phyloP scores from a whole-genome alignment of 2,797 vertebrate genomes.

The Babyrousa celebensis region DNA sequence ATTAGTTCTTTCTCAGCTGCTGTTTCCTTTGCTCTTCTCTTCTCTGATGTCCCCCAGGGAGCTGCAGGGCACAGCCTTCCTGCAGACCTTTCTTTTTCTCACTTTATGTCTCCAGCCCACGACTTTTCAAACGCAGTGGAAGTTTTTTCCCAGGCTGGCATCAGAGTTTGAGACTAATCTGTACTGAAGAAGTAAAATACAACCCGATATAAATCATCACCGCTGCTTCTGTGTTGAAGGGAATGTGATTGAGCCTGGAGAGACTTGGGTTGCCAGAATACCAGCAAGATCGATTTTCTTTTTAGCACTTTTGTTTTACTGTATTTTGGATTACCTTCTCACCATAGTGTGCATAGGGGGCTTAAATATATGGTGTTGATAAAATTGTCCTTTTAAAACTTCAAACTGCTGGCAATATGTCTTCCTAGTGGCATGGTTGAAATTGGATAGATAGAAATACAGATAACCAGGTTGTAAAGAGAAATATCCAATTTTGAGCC shows the following conservation, averaged over 20 bases:
- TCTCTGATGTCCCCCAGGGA: not conserved
- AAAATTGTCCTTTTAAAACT: slow-evolving; percentile 65
- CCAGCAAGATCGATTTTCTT: slow-evolving; percentile 27
- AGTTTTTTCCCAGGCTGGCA: not conserved
- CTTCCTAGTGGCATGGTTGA: slow-evolving; percentile 57
- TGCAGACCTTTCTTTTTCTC: slow-evolving; percentile 36
- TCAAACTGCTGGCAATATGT: slow-evolving; percentile 68
- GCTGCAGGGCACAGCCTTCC: not conserved
- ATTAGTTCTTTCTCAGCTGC: not conserved
- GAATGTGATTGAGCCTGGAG: slow-evolving; percentile 4
- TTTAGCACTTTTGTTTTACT: slow-evolving; percentile 53
- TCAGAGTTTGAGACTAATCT: slow-evolving; percentile 53
- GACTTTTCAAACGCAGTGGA: slow-evolving; percentile 38
- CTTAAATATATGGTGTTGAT: slow-evolving; percentile 54
- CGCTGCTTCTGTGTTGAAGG: not conserved
- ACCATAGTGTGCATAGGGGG: not conserved
- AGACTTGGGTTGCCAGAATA: slow-evolving; percentile 5
- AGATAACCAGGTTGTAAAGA: slow-evolving; percentile 74
- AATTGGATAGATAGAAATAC: slow-evolving; percentile 76
- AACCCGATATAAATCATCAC: not conserved
- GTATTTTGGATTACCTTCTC: slow-evolving; percentile 31
- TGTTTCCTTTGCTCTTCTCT: not conserved
- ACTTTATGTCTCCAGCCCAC: not conserved
- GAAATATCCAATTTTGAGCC: slow-evolving; percentile 63
- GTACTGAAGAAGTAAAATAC: not conserved